These are phyloP conservation scores for Hymenopus coronatus DNA, from an alignment of 2,888 invertebrate species.

Conservation along the genomic window DNA sequence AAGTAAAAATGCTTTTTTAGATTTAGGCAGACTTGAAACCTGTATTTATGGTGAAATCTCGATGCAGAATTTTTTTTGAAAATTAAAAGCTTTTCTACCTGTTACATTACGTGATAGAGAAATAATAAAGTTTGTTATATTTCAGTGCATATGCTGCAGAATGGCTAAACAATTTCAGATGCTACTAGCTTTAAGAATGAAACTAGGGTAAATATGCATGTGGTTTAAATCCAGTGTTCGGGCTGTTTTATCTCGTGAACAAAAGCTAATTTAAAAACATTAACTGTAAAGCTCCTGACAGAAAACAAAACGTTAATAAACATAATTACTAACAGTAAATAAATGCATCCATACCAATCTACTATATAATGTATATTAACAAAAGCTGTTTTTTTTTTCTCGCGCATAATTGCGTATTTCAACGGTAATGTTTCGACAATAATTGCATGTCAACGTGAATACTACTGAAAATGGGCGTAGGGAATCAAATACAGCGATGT, in stretches of 20 bases:
- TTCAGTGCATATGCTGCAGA: no score
- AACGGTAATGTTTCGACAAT: not conserved
- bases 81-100: no score
- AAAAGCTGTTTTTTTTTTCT: not conserved
- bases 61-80: no score
- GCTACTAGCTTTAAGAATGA: no score
- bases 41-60: no score
- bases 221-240: no score
- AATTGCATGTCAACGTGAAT: not conserved
- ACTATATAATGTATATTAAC: not conserved
- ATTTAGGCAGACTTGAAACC: no score
- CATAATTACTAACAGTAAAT: not conserved
- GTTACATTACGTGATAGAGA: no score
- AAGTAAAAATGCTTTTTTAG: no score
- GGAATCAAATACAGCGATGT: not conserved
- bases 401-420: not conserved
- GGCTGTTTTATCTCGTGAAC: not conserved
- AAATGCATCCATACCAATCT: not conserved
- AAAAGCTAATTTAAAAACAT: not conserved
- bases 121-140: no score
- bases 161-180: no score
- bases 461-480: not conserved
- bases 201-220: no score
- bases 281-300: not conserved
- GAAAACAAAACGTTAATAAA: not conserved